phyloP scores from a whole-genome alignment of 2,888 invertebrate genomes.

The Spilarctia lutea region DNA sequence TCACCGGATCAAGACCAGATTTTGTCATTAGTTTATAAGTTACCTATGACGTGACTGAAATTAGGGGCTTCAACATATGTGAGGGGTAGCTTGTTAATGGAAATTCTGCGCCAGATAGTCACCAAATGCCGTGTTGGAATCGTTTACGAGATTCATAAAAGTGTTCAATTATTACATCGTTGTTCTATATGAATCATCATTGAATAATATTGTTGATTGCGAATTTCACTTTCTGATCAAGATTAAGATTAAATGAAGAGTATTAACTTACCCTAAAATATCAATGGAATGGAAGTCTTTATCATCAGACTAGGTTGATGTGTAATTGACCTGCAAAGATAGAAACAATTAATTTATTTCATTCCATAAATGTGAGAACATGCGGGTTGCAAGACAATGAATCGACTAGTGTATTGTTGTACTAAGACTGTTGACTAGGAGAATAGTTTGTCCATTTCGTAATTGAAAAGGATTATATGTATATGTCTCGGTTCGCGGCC shows the following conservation, averaged over 20 bases:
- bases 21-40: too few relatives aligned
- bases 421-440: neutral
- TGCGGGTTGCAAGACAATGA: constrained; percentile 18
- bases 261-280: constrained; percentile 58
- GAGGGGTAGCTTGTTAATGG: too few relatives aligned
- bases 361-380: constrained; percentile 12
- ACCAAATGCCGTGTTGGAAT: too few relatives aligned
- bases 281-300: constrained; percentile 57
- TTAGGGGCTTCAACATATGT: too few relatives aligned
- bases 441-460: neutral
- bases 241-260: constrained; percentile 13
- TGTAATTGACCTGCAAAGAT: constrained; percentile 77
- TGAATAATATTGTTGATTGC: too few relatives aligned
- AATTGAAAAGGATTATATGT: neutral
- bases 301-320: constrained; percentile 57
- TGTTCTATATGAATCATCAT: too few relatives aligned
- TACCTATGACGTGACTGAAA: too few relatives aligned
- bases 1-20: too few relatives aligned
- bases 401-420: constrained; percentile 27
- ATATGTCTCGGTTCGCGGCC: neutral
- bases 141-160: too few relatives aligned
- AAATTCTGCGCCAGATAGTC: too few relatives aligned
- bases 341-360: constrained; percentile 33
- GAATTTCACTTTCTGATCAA: neutral
- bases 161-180: too few relatives aligned